phyloP scores from a whole-genome alignment of 2,888 invertebrate species.

The Eurytoma adleriae region DNA sequence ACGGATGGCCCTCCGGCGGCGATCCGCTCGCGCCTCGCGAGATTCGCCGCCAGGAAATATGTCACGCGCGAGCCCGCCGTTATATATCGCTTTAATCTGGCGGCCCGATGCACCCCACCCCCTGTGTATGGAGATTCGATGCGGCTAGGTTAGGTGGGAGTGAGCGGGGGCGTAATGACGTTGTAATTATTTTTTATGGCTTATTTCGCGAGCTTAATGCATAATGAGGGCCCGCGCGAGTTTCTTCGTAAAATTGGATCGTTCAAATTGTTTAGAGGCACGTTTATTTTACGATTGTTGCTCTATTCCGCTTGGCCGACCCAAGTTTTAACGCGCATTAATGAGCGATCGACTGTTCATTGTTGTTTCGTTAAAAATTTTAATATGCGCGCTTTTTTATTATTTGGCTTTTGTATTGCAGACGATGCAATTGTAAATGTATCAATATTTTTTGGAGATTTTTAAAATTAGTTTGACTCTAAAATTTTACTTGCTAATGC shows the following conservation, averaged over 20 bases:
- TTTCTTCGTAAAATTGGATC: constrained; percentile 25
- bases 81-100: constrained; percentile 55
- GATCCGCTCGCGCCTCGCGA: constrained; percentile 41
- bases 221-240: constrained; percentile 9
- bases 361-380: not conserved
- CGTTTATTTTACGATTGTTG: constrained; percentile 20
- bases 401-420: too few species aligned
- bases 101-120: not conserved
- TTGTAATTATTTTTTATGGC: constrained; percentile 43
- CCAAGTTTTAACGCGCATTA: constrained; percentile 4
- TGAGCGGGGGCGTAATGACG: not conserved
- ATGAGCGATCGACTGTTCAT: constrained; percentile 7
- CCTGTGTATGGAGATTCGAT: not conserved
- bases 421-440: too few species aligned
- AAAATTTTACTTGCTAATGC: too few species aligned
- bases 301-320: not conserved
- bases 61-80: constrained; percentile 31
- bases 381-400: not conserved
- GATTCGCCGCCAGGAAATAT: constrained; percentile 56
- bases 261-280: not conserved
- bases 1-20: constrained; percentile 68
- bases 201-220: constrained; percentile 15
- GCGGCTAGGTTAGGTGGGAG: not conserved
- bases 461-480: too few species aligned
- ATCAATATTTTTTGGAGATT: too few species aligned